Conservation (phyloP, 1,140 invertebrate species). For the Triops cancriformis region DNA sequence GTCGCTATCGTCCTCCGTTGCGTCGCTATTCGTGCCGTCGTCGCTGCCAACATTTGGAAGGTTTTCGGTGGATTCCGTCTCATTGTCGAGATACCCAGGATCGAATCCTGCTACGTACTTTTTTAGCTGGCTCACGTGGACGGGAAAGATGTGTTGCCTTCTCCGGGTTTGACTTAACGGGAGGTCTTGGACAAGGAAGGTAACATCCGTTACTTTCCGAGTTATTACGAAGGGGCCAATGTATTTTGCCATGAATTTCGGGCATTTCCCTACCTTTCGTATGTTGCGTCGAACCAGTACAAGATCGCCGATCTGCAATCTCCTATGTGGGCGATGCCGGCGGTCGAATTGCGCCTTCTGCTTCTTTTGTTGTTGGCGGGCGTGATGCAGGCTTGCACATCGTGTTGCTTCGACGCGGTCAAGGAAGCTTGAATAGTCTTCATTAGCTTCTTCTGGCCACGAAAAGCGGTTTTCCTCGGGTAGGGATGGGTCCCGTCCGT, state of each 20-base stretch:
- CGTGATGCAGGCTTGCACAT: background rate
- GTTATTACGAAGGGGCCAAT: conserved; percentile 22
- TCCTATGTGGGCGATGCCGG: background rate
- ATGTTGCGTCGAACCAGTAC: conserved; percentile 19
- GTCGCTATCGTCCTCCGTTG: too few relatives aligned
- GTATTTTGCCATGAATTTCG: conserved; percentile 24
- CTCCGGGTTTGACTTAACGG: background rate
- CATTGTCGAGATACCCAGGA: background rate
- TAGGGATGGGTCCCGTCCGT: conserved; percentile 37
- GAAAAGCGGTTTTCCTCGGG: conserved; percentile 28
- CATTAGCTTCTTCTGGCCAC: conserved; percentile 10
- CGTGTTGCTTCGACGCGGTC: conserved; percentile 13
- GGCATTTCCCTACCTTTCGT: background rate
- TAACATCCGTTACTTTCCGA: conserved; percentile 18
- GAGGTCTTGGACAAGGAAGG: conserved; percentile 12
- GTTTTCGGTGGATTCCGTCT: background rate
- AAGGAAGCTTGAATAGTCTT: background rate
- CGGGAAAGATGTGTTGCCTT: background rate
- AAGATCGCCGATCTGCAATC: conserved; percentile 13
- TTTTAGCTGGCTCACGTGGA: conserved; percentile 11
- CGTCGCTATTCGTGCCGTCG: too few relatives aligned
- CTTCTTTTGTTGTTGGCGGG: background rate
- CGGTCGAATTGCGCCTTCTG: background rate
- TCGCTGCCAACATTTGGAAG: background rate
- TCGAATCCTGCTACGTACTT: background rate